Evolutionary conservation across 2,113 vertebrate species (phyloP).

Genomic region (Jacana jacana): DNA sequence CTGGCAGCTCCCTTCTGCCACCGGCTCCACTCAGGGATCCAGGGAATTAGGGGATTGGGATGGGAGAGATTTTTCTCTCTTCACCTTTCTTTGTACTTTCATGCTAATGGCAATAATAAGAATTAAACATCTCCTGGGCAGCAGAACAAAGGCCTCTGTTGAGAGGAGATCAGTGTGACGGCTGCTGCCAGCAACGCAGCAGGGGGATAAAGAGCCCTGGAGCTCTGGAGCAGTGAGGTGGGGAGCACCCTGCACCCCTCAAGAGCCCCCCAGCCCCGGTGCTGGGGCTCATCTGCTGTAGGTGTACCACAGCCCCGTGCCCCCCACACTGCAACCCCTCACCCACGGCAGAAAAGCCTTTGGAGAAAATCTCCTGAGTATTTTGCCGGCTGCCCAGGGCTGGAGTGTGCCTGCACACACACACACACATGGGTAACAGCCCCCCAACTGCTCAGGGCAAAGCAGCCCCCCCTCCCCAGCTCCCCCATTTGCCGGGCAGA

Average conservation of each 20-base stretch:
- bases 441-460: neutral
- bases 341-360: neutral
- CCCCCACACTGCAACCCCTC: fast-evolving
- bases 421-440: neutral
- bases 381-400: neutral
- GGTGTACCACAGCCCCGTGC: fast-evolving
- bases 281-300: fast-evolving
- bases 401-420: neutral
- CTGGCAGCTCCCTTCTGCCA: neutral
- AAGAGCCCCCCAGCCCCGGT: fast-evolving
- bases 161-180: neutral
- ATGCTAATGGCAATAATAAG: neutral
- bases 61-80: neutral
- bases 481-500: neutral
- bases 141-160: slow-evolving; percentile 13
- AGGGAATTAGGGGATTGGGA: neutral
- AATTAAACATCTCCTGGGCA: neutral
- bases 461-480: neutral
- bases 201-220: neutral
- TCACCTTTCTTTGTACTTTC: slow-evolving; percentile 5
- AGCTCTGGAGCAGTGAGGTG: neutral
- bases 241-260: neutral
- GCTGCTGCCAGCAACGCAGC: neutral
- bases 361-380: fast-evolving
- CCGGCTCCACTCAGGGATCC: neutral